These are phyloP conservation scores for Digitonthophagus gazella DNA, from an alignment of 2,888 invertebrate genomes.

Conservation along the genomic window DNA sequence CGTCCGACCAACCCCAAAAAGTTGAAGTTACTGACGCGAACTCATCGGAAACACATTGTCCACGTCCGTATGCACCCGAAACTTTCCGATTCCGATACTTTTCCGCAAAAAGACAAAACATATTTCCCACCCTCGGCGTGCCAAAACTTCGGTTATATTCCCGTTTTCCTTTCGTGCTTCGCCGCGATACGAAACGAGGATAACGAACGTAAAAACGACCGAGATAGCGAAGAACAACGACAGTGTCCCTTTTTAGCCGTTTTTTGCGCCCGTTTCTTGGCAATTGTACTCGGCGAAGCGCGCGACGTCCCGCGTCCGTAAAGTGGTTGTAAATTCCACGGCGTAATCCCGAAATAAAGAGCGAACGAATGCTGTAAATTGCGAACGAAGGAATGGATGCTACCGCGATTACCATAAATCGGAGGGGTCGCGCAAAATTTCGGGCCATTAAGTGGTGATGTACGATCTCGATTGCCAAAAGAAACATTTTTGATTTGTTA, in stretches of 20 bases:
- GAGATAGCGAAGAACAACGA: background rate
- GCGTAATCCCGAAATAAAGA: conserved; percentile 14
- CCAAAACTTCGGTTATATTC: background rate
- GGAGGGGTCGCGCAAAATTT: conserved; percentile 12
- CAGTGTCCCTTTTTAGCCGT: background rate
- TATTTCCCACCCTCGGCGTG: background rate
- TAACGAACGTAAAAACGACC: background rate
- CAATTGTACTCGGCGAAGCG: background rate
- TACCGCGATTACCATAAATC: conserved; percentile 14
- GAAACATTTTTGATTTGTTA: background rate
- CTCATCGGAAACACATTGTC: background rate
- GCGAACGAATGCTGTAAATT: conserved; percentile 12
- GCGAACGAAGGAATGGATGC: conserved; percentile 6
- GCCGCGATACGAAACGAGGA: background rate
- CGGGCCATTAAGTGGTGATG: conserved; percentile 13
- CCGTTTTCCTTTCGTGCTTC: background rate
- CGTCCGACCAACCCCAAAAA: background rate
- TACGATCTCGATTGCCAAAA: conserved; percentile 2
- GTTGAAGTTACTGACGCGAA: background rate
- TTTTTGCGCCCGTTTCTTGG: background rate
- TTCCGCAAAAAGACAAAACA: background rate
- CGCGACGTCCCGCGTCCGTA: background rate
- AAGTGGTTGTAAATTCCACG: conserved; percentile 12
- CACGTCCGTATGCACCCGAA: background rate
- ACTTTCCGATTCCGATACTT: background rate